These are phyloP conservation scores for Pherbina coryleti DNA, from an alignment of 2,888 invertebrate genomes.

Conservation along the genomic window DNA sequence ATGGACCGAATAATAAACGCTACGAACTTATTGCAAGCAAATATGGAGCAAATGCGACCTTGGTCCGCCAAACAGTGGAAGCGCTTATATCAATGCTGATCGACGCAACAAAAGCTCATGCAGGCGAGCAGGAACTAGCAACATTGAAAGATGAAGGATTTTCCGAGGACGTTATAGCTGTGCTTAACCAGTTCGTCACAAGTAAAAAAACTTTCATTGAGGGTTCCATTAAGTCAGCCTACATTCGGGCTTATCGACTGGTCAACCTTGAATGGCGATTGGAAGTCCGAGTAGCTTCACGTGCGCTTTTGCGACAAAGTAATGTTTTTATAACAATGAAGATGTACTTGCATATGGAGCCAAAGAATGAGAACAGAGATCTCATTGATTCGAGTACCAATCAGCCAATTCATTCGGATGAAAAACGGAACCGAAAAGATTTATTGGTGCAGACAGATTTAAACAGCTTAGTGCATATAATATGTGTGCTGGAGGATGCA, in stretches of 20 bases:
- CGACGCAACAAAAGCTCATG: conserved; percentile 79
- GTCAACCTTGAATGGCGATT: conserved; percentile 77
- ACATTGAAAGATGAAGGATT: conserved; percentile 54
- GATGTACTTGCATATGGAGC: conserved; percentile 70
- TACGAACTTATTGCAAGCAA: conserved; percentile 71
- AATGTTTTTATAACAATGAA: conserved; percentile 75
- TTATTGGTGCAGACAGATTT: conserved; percentile 74
- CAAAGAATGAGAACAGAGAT: conserved; percentile 66
- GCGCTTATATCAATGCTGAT: conserved; percentile 80
- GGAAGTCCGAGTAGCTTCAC: conserved; percentile 75
- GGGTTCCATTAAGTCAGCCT: conserved; percentile 65
- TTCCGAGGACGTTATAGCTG: conserved; percentile 58
- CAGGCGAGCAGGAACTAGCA: conserved; percentile 63
- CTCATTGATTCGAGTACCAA: conserved; percentile 52
- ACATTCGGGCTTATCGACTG: conserved; percentile 62
- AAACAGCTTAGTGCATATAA: conserved; percentile 74
- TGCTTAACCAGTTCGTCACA: conserved; percentile 64
- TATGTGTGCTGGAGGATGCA: conserved; percentile 75
- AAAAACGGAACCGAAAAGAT: conserved; percentile 66
- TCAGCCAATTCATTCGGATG: conserved; percentile 58
- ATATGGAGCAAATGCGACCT: conserved; percentile 70
- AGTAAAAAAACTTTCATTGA: conserved; percentile 65
- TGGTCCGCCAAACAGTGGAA: conserved; percentile 74
- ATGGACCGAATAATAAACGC: conserved; percentile 73
- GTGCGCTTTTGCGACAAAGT: conserved; percentile 73